Base-by-base conservation (phyloP, 2,888 invertebrate genomes). In the Metacarcinus magister region DNA sequence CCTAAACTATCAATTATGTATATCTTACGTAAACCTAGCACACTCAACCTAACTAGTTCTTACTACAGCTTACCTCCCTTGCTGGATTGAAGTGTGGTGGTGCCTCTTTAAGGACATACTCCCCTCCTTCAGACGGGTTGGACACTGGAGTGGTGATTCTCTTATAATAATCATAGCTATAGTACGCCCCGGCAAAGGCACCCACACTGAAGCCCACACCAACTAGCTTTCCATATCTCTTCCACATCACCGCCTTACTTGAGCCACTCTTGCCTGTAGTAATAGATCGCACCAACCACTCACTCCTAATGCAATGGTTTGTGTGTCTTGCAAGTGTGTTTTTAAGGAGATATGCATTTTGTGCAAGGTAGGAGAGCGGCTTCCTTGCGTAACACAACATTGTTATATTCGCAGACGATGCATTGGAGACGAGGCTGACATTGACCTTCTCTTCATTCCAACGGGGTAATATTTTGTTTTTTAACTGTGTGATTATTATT, bases 81-180 rank as follows among this genome's bases (percentile, higher is more conserved):
- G 93, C 60, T 10, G 94, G 54, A 8, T 89, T 60, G 94, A 95
- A 93, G 7, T 28, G 16, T 16, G 95, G 95, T 0, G 93, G 94
- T 28, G 28, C 5, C 48, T 90, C 32, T 28, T 23, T 19, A 7
- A 93, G 95, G 39, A 94, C 16, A 87, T 91, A 94, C 19, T 93
- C 94, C 28, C 95, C 94, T 32, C 92, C 96, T 90, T 89, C 94
- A 28, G 94, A 95, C 16, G 94, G 94, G 93, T 89, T 95, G 67
- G 93, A 60, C 54, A 90, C 19, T 4, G 95, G 92, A 5, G 92
- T 92, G 60, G 28, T 91, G 28, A 94, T 44, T 75, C 75, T 95
- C 82, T 91, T 96, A 46, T 96, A 96, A 2, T 82, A 3, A 10
- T 96, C 90, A 39, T 96, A 96, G 89, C 67, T 48, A 19, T 96